Conservation (phyloP, 2,797 vertebrate species). For the Amphiprion clarkii region DNA sequence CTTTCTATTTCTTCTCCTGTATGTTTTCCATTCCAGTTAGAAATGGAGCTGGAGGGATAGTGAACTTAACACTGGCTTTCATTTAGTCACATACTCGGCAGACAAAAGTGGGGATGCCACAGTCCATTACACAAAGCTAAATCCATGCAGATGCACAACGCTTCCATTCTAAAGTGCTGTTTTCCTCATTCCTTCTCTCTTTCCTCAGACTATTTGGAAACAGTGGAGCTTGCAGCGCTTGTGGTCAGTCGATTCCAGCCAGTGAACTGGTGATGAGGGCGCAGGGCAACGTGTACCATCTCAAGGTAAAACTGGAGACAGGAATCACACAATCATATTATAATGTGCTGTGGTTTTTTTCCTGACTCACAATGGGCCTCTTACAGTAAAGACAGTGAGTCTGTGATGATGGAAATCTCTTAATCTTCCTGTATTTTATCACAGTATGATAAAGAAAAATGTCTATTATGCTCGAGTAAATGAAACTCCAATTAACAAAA, state of each 20-base stretch:
- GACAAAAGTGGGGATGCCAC: constrained; percentile 34
- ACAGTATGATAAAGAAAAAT: no score
- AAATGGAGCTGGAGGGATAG: constrained; percentile 30
- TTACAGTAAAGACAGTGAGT: no score
- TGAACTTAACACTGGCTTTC: constrained; percentile 31
- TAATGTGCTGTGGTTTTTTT: no score
- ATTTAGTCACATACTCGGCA: constrained; percentile 29
- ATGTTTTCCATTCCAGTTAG: constrained; percentile 44
- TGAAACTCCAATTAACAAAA: no score
- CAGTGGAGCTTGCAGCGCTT: constrained; percentile 98
- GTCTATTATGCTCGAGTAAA: no score
- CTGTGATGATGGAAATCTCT: no score
- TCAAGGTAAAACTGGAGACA: constrained; percentile 91
- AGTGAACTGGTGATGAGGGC: constrained; percentile 99
- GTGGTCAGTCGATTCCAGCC: constrained; percentile 98
- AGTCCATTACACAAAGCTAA: constrained; percentile 39
- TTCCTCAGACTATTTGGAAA: constrained; percentile 96
- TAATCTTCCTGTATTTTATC: no score
- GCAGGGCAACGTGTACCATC: constrained; percentile 99
- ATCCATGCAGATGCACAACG: constrained; percentile 27
- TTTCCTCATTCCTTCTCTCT: not conserved
- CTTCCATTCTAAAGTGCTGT: constrained; percentile 31
- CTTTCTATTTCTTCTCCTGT: constrained; percentile 56
- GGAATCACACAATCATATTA: no score
- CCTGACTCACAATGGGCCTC: no score